Conservation (phyloP, 1,140 invertebrate species). For the Lysiphlebus fabarum region DNA sequence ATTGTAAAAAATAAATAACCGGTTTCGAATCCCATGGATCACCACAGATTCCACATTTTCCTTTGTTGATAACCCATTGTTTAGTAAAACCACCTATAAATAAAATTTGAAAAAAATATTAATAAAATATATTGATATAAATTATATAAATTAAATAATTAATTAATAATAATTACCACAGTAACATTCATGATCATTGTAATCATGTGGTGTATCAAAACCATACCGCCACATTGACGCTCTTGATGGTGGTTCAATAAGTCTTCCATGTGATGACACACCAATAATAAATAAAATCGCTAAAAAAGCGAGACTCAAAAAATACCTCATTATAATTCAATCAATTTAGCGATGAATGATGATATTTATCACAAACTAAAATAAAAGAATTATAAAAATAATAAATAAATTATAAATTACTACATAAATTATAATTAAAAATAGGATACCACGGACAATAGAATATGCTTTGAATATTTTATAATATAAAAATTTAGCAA, state of each 20-base stretch:
- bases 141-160: no score
- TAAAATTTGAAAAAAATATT: no score
- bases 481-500: no score
- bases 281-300: constrained; percentile 25
- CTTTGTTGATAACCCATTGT: constrained; percentile 70
- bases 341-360: no score
- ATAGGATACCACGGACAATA: no score
- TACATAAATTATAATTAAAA: no score
- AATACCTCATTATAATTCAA: background rate
- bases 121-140: no score
- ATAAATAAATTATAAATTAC: no score
- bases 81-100: constrained; percentile 66
- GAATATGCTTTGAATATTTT: no score
- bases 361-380: no score
- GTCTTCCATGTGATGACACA: constrained; percentile 65
- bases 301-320: background rate
- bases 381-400: no score
- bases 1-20: constrained; percentile 35
- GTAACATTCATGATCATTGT: constrained; percentile 86
- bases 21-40: constrained; percentile 72
- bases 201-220: constrained; percentile 65
- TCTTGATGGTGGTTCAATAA: constrained; percentile 81
- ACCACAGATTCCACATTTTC: constrained; percentile 86
- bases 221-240: constrained; percentile 76
- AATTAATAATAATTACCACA: constrained; percentile 56